Conservation (phyloP, 2,113 vertebrate genomes). For the Xyliphius kryptos region DNA sequence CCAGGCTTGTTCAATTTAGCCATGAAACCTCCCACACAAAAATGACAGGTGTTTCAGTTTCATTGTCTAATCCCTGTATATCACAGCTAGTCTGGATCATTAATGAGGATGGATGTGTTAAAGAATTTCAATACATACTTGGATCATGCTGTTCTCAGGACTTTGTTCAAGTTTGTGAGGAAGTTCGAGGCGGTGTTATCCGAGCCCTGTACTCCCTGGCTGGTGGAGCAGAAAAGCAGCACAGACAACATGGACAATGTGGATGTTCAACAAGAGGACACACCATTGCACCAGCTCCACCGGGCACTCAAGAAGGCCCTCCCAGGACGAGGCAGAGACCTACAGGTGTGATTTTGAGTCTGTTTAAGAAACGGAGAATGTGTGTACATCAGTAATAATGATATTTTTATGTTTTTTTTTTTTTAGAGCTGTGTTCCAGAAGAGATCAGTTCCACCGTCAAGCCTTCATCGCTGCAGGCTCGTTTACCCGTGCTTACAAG, state of each 20-base stretch:
- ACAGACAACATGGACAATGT: slow-evolving; percentile 67
- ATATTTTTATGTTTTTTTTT: not conserved
- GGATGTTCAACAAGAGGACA: too few species aligned
- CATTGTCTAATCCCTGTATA: too few species aligned
- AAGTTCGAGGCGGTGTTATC: slow-evolving; percentile 79
- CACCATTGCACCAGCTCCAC: slow-evolving; percentile 66
- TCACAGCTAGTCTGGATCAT: too few species aligned
- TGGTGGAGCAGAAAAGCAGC: slow-evolving; percentile 73
- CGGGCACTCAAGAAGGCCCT: slow-evolving; percentile 60
- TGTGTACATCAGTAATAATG: too few species aligned
- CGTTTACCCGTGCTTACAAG: slow-evolving; percentile 77
- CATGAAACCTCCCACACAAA: too few species aligned
- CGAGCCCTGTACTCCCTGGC: slow-evolving; percentile 68
- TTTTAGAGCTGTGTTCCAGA: slow-evolving; percentile 50
- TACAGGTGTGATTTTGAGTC: too few species aligned
- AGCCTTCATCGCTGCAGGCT: slow-evolving; percentile 62
- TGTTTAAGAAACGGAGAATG: too few species aligned
- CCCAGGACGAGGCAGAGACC: slow-evolving; percentile 55
- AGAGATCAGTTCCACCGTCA: slow-evolving; percentile 31
- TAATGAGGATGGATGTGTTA: too few species aligned
- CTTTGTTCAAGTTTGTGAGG: slow-evolving; percentile 93
- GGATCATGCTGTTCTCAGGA: too few species aligned
- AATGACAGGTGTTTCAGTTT: too few species aligned
- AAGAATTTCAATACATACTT: too few species aligned
- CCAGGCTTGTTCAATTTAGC: too few species aligned